Evolutionary conservation across 2,888 invertebrate species (phyloP).

Genomic region (Meandrusa payeni): DNA sequence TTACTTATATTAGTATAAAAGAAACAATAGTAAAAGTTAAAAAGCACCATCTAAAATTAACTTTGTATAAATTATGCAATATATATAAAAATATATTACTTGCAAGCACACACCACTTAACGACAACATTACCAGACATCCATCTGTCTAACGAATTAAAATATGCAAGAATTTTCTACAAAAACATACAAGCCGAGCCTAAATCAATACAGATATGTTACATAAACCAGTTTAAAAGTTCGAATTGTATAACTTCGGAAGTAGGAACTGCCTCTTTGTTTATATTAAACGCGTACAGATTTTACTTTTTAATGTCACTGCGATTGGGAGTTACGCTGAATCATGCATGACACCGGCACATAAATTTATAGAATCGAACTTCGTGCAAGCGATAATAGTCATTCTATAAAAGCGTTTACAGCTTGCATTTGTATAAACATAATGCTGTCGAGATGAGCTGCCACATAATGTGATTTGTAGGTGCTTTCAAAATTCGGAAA

Average conservation of each 20-base stretch:
- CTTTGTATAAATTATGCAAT: too few relatives aligned
- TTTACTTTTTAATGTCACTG: slow-evolving; percentile 27
- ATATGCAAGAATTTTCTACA: too few relatives aligned
- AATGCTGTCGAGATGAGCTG: background rate
- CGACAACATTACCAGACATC: too few relatives aligned
- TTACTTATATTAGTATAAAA: too few relatives aligned
- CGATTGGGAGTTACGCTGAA: slow-evolving; percentile 22
- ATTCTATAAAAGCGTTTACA: background rate
- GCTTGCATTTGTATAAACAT: background rate
- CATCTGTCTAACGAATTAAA: too few relatives aligned
- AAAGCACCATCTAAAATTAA: too few relatives aligned
- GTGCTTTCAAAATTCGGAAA: slow-evolving; percentile 6
- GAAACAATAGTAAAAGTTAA: too few relatives aligned
- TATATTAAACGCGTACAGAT: slow-evolving; percentile 15
- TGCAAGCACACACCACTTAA: too few relatives aligned
- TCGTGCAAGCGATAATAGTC: slow-evolving; percentile 6
- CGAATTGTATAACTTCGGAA: slow-evolving; percentile 34
- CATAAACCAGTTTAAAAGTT: slow-evolving; percentile 19
- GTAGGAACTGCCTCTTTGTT: slow-evolving; percentile 28
- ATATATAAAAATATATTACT: too few relatives aligned
- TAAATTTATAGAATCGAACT: slow-evolving; percentile 3
- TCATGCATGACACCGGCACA: slow-evolving; percentile 24
- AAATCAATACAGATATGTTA: slow-evolving; percentile 17
- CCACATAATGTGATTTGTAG: slow-evolving; percentile 1
- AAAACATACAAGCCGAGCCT: background rate